Base-by-base conservation (phyloP, 2,888 invertebrate species). In the Cataglyphis cursor region DNA sequence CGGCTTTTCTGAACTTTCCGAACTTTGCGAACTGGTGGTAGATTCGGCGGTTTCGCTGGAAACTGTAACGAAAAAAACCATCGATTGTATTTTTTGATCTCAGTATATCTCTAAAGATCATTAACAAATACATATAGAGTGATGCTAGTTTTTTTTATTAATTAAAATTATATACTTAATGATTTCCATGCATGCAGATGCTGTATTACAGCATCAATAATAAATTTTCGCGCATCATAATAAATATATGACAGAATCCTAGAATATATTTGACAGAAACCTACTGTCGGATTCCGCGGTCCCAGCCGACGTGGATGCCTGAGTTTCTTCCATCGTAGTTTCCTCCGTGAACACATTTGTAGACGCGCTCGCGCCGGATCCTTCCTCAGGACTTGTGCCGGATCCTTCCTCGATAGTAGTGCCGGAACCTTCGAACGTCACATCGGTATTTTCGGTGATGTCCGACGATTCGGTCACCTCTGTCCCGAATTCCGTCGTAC, bases 341-440 rank as follows among this genome's bases (percentile, higher is more conserved):
- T 70, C 81, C 35, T 87, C 86, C 10, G 89, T 88, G 0, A 89
- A 76, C 72, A 78, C 84, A 10, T 84, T 81, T 0, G 90, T 87
- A 18, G 88, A 87, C 44, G 48, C 82, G n/a, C 81, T 80, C 18
- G 64, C 51, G 41, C 75, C 74, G 9, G 82, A 83, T 70, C 54
- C 85, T 87, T 78, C 76, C 3, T 74, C 62, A 3, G 80, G 38
- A 9, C 82, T 76, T 28, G 59, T 44, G 44, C 65, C 64, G 35
- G 38, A 62, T 21, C 15, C 61, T 72, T 82, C 78, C 28, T 75
- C 61, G 51, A 61, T 61, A 48, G 83, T 65, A 44, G 62, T 41
- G 1, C 59, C 81, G 31, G 76, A 82, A 59, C 81, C 84, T 41
- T 73, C 81, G 6, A 70, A 31, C 9, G 87, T 88, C 8, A 51